Evolutionary conservation across 2,888 invertebrate species (phyloP), one percentile per base, ranked within the genome.

Genomic region (Chrysopilus asiliformis): DNA sequence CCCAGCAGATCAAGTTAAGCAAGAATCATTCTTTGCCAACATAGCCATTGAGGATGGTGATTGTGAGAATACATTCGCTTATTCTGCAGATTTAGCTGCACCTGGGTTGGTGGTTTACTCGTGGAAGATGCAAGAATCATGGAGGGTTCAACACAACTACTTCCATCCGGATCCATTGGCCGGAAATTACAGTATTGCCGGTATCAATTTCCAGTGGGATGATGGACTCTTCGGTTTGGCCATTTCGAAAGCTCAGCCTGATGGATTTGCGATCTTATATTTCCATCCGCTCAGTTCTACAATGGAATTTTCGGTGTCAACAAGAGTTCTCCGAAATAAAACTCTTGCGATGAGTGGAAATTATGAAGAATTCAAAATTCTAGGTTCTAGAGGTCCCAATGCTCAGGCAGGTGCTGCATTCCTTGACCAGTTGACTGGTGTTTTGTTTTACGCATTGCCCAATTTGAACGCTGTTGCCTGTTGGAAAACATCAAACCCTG

Each of bases 271-370:
- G 39, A 79, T 76, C 0, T 56, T 85, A 3, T 86, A 79, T 50
- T 86, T 84, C 65, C 85, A 85, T 52, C 79, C 85, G 0, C 68
- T 85, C 56, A 74, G 77, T 3, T 82, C 84, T 46, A 77, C 72
- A 40, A 72, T 78, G 53, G 84, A 85, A 52, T 86, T 81, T 53
- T 58, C 76, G 0, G 82, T 86, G 0, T 79, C 72, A 3, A 83
- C 82, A 0, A 68, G 70, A 46, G 65, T 76, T 31, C 57, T 83
- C 20, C 68, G 76, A 19, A 74, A 79, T 46, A 65, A 72, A 46
- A 66, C 69, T 0, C 50, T 72, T 4, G 68, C 71, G 17, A 56
- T 51, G 0, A 48, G 49, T 2, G 64, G 58, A 1, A 74, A 70
- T 44, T 80, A 73, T 49, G 64, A 72, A 5, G 72, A 79, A 10